Evolutionary conservation across 2,888 invertebrate species (phyloP).

Genomic region (Eristalinus sepulchralis): DNA sequence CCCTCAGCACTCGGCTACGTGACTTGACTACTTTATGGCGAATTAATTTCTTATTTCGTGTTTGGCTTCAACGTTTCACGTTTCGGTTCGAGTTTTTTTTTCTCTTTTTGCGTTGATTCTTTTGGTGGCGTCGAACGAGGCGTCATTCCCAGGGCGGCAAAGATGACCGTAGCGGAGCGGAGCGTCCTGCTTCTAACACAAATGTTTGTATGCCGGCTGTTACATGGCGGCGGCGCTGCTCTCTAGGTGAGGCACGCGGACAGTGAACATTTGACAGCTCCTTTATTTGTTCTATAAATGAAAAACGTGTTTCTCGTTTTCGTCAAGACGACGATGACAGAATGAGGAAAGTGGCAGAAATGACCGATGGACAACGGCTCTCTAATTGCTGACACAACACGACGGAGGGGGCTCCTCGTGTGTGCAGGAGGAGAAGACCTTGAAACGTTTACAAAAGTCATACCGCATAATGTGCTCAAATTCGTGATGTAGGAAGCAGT

Average conservation of each 20-base stretch:
- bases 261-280: conserved; percentile 52
- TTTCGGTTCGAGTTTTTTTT: not conserved
- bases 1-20: conserved; percentile 67
- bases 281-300: conserved; percentile 45
- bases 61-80: conserved; percentile 58
- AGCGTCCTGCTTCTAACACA: conserved; percentile 10
- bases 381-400: conserved; percentile 56
- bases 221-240: not conserved
- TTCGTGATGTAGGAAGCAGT: conserved; percentile 27
- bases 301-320: conserved; percentile 50
- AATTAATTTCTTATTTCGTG: conserved; percentile 72
- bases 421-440: not conserved
- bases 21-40: conserved; percentile 68
- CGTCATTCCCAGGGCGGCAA: conserved; percentile 30
- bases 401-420: conserved; percentile 5
- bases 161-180: not conserved
- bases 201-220: not conserved
- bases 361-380: conserved; percentile 33
- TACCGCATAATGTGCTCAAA: not conserved
- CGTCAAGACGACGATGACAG: not conserved
- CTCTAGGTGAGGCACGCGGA: not conserved
- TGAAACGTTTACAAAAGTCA: conserved; percentile 26
- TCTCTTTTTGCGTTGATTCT: conserved; percentile 18
- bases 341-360: conserved; percentile 12
- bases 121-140: not conserved